Conservation (phyloP, 2,797 vertebrate species). For the Potorous gilbertii region DNA sequence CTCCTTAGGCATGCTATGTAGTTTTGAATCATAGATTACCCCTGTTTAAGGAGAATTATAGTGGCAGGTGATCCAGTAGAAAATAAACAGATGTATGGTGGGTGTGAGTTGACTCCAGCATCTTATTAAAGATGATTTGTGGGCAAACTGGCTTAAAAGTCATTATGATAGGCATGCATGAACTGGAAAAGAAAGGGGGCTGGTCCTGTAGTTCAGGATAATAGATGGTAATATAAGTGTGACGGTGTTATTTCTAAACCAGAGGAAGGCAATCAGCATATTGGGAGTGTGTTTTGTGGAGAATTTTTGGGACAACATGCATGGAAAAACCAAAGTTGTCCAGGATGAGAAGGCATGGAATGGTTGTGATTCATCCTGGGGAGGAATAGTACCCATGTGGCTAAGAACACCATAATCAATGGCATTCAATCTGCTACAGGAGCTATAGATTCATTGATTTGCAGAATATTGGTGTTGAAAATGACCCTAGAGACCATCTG, state of each 20-base stretch:
- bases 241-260: not conserved
- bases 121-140: not conserved
- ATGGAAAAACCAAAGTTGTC: not conserved
- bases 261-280: not conserved
- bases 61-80: not conserved
- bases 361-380: not conserved
- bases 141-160: not conserved
- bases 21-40: not conserved
- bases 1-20: not conserved
- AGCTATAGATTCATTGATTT: not conserved
- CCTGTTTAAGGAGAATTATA: not conserved
- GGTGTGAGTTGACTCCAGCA: not conserved
- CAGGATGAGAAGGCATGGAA: not conserved
- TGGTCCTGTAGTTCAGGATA: not conserved
- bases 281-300: not conserved
- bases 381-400: not conserved
- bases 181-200: not conserved
- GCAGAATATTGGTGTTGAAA: not conserved
- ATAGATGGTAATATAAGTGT: not conserved
- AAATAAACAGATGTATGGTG: not conserved
- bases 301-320: not conserved
- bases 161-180: not conserved
- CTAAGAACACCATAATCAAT: not conserved
- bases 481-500: not conserved
- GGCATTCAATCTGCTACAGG: not conserved